Base-by-base conservation (phyloP, 2,888 invertebrate genomes). In the Axea sp. region DNA sequence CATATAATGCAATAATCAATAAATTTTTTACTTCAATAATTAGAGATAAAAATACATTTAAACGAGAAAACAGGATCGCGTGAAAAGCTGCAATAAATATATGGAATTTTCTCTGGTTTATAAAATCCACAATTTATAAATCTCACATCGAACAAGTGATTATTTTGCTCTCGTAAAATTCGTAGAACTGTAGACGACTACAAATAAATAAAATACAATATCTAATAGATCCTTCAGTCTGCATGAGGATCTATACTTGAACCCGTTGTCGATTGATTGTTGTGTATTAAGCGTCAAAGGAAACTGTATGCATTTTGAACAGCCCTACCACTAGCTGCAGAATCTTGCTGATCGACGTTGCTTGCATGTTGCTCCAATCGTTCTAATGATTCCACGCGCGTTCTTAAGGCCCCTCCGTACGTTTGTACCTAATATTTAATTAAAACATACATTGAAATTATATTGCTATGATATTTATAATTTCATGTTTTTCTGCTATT, bases 331-430 rank as follows among this genome's bases (percentile, higher is more conserved):
- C 87, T 87, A 14, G 85, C 80, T 39, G 83, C 80, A 19, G 84
- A 76, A 67, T 78, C 81, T 60, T 81, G 83, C 77, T 80, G 82
- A 67, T 83, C 87, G 49, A 73, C 79, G 65, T 78, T 80, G 68
- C 60, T 80, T 57, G 78, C 82, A 4, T 75, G 73, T 84, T 91
- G 88, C 76, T 92, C 90, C 62, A 93, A 85, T 55, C 92, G 92
- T 83, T 95, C 95, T 77, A 95, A 89, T 33, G 94, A 94, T 14
- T 94, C 93, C 19, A 93, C 92, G 67, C 94, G 91, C 80, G 93
- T 93, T 73, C 96, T 90, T 74, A 96, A 94, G 76, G 95, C 94
- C 76, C 95, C 95, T 77, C 93, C 93, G 85, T 93, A 93, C 0
- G 93, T 92, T 77, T 93, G 91, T 73, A 93, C 92, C 90, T 93